Conservation (phyloP, 2,113 vertebrate genomes). For the Melanerpes formicivorus region DNA sequence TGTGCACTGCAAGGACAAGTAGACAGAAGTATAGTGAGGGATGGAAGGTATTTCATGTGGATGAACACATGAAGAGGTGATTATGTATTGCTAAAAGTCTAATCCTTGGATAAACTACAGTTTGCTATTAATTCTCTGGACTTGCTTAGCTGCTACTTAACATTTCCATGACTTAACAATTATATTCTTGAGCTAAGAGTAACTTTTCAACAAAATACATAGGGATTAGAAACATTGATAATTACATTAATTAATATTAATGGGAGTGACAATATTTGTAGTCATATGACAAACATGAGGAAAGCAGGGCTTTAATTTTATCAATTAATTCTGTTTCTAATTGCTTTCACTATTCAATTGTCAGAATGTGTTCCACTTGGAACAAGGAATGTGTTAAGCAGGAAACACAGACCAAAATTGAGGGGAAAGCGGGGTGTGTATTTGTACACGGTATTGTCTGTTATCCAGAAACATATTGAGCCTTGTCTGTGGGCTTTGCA, state of each 20-base stretch:
- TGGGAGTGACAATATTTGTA: constrained; percentile 64
- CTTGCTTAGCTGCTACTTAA: constrained; percentile 62
- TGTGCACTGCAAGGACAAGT: constrained; percentile 59
- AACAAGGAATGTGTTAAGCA: neutral
- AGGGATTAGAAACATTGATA: constrained; percentile 68
- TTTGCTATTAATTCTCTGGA: constrained; percentile 64
- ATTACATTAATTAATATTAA: constrained; percentile 72
- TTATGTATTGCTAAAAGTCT: constrained; percentile 48
- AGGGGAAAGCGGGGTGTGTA: neutral
- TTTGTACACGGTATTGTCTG: neutral
- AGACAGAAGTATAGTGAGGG: constrained; percentile 6
- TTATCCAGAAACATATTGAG: neutral
- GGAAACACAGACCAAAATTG: neutral
- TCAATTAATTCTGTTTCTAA: constrained; percentile 66
- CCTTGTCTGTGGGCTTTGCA: neutral
- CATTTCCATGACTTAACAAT: constrained; percentile 53
- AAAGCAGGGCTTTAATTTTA: constrained; percentile 64
- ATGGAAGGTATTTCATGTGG: constrained; percentile 31
- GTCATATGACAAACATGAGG: constrained; percentile 67
- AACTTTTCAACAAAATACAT: constrained; percentile 53
- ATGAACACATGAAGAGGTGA: constrained; percentile 61
- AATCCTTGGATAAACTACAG: constrained; percentile 62
- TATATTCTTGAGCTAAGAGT: constrained; percentile 51
- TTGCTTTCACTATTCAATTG: constrained; percentile 48
- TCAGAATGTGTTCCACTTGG: constrained; percentile 31